Conservation (phyloP, 2,113 vertebrate species). For the Calidris pygmaea region DNA sequence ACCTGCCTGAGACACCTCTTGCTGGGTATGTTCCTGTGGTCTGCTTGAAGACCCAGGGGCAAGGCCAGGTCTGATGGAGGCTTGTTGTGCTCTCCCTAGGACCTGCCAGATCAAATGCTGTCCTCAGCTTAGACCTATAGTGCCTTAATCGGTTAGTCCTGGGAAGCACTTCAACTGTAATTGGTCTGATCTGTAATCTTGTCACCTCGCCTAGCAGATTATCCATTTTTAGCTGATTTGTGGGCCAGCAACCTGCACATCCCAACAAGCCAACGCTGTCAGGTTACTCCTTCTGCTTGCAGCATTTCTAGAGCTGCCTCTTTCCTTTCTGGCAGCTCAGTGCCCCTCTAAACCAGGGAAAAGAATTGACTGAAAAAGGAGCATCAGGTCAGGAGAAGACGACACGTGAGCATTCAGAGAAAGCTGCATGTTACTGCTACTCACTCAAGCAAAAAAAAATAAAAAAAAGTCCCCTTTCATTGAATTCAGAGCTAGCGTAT, state of each 20-base stretch:
- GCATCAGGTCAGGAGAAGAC: neutral
- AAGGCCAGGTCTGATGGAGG: fast-evolving
- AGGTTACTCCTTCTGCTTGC: neutral
- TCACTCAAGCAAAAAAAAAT: neutral
- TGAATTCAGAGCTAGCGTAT: neutral
- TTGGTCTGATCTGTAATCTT: slow-evolving; percentile 32
- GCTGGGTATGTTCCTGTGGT: neutral
- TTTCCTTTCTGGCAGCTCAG: neutral
- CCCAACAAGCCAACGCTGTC: neutral
- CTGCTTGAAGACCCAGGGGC: neutral
- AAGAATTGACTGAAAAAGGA: slow-evolving; percentile 7
- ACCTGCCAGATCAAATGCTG: neutral
- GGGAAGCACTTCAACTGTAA: neutral
- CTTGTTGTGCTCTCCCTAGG: neutral
- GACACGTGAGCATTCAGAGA: neutral
- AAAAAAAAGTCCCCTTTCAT: neutral
- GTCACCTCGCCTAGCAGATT: neutral
- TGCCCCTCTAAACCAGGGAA: neutral
- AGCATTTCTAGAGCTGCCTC: neutral
- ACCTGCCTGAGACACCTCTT: neutral
- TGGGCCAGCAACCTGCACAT: neutral
- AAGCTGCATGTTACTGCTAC: neutral
- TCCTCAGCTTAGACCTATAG: neutral
- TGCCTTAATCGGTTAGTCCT: neutral
- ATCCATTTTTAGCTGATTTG: slow-evolving; percentile 43